Evolutionary conservation across 2,888 invertebrate genomes (phyloP).

Genomic region (Lithophane ornitopus): DNA sequence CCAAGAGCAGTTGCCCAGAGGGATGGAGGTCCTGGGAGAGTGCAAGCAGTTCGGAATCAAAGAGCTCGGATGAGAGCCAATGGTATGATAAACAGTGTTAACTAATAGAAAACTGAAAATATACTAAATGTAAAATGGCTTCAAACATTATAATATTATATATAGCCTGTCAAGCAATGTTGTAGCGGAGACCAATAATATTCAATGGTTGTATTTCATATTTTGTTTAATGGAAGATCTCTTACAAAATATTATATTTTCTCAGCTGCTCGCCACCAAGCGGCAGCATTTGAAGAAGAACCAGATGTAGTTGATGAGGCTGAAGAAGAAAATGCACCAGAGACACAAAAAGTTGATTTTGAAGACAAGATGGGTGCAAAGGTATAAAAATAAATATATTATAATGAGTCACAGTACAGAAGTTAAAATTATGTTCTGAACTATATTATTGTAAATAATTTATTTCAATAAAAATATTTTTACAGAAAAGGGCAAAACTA

Average conservation of each 20-base stretch:
- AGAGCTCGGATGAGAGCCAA: slow-evolving; percentile 92
- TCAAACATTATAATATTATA: neutral
- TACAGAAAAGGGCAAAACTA: slow-evolving; percentile 96
- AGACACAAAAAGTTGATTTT: slow-evolving; percentile 79
- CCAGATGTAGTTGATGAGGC: slow-evolving; percentile 89
- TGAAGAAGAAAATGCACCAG: slow-evolving; percentile 83
- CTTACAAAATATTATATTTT: slow-evolving; percentile 11
- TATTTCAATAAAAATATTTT: slow-evolving; percentile 10
- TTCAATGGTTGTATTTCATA: neutral
- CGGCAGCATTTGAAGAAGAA: slow-evolving; percentile 86
- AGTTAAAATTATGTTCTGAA: neutral
- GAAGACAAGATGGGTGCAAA: slow-evolving; percentile 98
- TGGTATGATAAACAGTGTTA: slow-evolving; percentile 75
- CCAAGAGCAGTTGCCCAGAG: slow-evolving; percentile 83
- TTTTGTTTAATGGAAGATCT: neutral
- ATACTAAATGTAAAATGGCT: neutral
- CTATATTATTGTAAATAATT: neutral
- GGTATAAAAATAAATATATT: slow-evolving; percentile 68
- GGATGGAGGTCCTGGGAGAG: slow-evolving; percentile 92
- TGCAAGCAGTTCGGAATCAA: slow-evolving; percentile 94
- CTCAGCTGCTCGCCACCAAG: slow-evolving; percentile 86
- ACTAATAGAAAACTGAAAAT: neutral
- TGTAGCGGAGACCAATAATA: neutral
- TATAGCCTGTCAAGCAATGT: neutral
- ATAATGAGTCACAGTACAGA: neutral